phyloP scores from a whole-genome alignment of 2,888 invertebrate species.

The Amphipyra tragopoginis region DNA sequence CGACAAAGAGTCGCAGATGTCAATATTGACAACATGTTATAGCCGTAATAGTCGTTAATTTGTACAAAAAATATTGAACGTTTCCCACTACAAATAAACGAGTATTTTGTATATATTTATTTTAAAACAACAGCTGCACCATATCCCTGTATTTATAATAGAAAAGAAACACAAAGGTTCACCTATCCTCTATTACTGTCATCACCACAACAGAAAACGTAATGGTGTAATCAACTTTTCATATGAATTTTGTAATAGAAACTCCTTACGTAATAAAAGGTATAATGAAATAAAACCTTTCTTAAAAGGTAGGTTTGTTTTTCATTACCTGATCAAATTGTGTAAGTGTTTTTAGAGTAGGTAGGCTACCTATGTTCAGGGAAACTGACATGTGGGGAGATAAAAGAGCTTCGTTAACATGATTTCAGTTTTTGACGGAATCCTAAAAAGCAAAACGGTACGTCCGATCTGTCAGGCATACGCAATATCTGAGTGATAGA shows the following conservation, averaged over 20 bases:
- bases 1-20: too few species aligned
- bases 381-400: constrained; percentile 8
- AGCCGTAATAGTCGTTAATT: too few species aligned
- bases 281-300: constrained; percentile 30
- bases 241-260: constrained; percentile 2
- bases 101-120: neutral
- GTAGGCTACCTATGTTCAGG: neutral
- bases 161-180: constrained; percentile 1
- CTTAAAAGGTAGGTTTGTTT: constrained; percentile 13
- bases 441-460: constrained; percentile 50
- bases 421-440: constrained; percentile 39
- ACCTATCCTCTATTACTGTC: neutral
- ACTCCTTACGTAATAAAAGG: neutral
- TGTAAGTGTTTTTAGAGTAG: constrained; percentile 15
- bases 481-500: constrained; percentile 81
- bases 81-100: neutral
- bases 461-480: constrained; percentile 56
- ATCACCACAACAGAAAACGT: neutral
- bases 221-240: constrained; percentile 5
- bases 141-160: constrained; percentile 1
- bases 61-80: constrained; percentile 2
- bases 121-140: neutral
- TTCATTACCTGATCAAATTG: constrained; percentile 18
- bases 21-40: too few species aligned
- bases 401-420: constrained; percentile 42